phyloP scores from a whole-genome alignment of 2,888 invertebrate species.

The Deilephila elpenor region DNA sequence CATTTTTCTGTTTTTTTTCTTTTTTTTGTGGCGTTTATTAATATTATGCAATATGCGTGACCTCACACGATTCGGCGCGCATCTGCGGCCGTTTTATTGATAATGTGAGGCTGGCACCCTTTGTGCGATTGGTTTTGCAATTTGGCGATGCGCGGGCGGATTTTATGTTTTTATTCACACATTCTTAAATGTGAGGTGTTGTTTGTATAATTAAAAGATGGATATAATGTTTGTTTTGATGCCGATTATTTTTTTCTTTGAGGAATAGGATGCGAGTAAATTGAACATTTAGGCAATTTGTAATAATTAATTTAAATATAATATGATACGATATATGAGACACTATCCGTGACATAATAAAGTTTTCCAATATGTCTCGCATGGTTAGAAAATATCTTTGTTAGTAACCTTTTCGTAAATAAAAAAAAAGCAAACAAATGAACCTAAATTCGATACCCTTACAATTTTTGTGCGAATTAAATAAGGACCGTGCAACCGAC shows the following conservation, averaged over 20 bases:
- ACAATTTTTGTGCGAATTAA: slow-evolving; percentile 36
- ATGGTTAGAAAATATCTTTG: too few relatives aligned
- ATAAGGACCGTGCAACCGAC: slow-evolving; percentile 58
- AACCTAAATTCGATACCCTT: slow-evolving; percentile 8
- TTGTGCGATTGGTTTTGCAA: background rate
- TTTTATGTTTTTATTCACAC: slow-evolving; percentile 8
- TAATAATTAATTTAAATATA: too few relatives aligned
- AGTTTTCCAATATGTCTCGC: too few relatives aligned
- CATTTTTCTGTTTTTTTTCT: slow-evolving; percentile 56
- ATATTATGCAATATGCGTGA: slow-evolving; percentile 57
- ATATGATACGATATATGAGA: too few relatives aligned
- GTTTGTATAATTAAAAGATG: background rate
- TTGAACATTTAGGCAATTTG: too few relatives aligned
- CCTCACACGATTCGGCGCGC: slow-evolving; percentile 61
- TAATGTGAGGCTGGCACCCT: slow-evolving; percentile 15
- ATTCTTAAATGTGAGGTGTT: background rate
- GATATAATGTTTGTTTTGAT: background rate
- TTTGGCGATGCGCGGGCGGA: slow-evolving; percentile 5
- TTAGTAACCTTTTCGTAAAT: too few relatives aligned
- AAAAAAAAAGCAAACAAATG: background rate
- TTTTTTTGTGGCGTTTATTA: slow-evolving; percentile 60
- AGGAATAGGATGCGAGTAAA: too few relatives aligned
- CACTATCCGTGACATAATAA: too few relatives aligned
- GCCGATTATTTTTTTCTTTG: too few relatives aligned
- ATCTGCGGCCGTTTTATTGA: slow-evolving; percentile 49